Conservation (phyloP, 1,140 invertebrate species). For the Ctenoplectra terminalis region DNA sequence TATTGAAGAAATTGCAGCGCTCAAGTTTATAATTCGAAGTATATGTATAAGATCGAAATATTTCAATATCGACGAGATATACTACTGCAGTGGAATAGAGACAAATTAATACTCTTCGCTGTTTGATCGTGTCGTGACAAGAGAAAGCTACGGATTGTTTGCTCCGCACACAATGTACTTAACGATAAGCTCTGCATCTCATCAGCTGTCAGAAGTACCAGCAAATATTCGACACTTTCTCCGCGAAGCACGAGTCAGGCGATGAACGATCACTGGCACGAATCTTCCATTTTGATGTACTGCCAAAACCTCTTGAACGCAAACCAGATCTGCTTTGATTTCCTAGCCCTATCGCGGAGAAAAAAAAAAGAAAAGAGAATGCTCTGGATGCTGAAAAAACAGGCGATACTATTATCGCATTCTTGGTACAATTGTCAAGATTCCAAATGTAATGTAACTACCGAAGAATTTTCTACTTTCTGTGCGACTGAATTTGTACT, state of each 20-base stretch:
- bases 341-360: not conserved
- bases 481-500: no score
- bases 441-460: not conserved
- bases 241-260: not conserved
- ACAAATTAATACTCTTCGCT: not conserved
- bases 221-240: conserved; percentile 8
- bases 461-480: no score
- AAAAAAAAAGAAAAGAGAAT: no score
- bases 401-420: not conserved
- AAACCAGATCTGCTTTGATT: conserved; percentile 1
- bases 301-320: conserved; percentile 29
- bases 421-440: not conserved
- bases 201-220: conserved; percentile 2
- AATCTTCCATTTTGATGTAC: conserved; percentile 20
- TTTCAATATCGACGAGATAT: no score
- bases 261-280: conserved; percentile 1
- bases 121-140: not conserved
- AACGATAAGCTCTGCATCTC: not conserved
- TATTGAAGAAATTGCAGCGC: no score
- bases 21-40: no score
- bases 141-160: not conserved
- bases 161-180: not conserved
- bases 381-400: not conserved
- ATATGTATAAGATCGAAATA: no score
- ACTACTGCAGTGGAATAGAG: not conserved